Evolutionary conservation across 2,113 vertebrate genomes (phyloP).

Genomic region (Carlito syrichta): DNA sequence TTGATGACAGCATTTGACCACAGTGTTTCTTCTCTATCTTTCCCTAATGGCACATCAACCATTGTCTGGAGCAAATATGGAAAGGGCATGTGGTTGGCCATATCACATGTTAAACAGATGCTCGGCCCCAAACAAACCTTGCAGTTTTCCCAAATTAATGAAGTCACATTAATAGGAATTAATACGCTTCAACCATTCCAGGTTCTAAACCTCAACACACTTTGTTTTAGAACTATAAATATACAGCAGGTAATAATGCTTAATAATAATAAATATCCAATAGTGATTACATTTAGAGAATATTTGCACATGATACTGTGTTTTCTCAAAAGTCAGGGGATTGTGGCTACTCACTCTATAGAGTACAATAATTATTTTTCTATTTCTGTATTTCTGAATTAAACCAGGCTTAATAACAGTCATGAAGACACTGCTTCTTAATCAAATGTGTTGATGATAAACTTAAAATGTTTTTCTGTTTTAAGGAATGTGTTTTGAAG

Average conservation of each 20-base stretch:
- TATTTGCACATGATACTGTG: not conserved
- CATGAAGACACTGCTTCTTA: not conserved
- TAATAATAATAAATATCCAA: not conserved
- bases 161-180: not conserved
- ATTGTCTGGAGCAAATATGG: not conserved
- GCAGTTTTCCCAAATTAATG: not conserved
- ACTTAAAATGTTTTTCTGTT: not conserved
- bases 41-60: not conserved
- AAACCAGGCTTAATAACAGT: not conserved
- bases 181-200: not conserved
- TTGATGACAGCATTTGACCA: not conserved
- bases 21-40: not conserved
- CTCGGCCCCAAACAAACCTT: not conserved
- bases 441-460: not conserved
- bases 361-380: not conserved
- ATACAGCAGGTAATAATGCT: not conserved
- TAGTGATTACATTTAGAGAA: not conserved
- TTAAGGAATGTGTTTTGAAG: not conserved
- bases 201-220: not conserved
- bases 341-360: not conserved
- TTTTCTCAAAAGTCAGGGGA: not conserved
- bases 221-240: not conserved
- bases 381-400: not conserved
- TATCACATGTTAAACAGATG: not conserved
- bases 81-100: not conserved